phyloP scores from a whole-genome alignment of 2,113 vertebrate genomes.

The Colistium nudipinnis region DNA sequence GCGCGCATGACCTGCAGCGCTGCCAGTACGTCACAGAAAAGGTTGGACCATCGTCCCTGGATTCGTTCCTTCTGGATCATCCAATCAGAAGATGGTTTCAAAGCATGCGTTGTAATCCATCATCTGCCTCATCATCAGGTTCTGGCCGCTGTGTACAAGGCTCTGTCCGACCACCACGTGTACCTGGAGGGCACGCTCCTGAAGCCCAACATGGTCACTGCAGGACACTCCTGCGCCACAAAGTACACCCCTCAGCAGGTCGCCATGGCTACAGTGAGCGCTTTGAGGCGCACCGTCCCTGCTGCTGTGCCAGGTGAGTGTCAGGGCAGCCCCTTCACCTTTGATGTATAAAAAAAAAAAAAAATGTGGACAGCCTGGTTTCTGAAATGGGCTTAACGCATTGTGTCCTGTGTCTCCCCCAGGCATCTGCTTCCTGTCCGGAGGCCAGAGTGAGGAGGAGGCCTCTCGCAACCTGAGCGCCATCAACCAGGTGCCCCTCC shows the following conservation, averaged over 20 bases:
- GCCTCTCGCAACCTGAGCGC: conserved; percentile 93
- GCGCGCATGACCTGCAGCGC: conserved; percentile 90
- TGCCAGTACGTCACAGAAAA: conserved; percentile 96
- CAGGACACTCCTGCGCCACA: conserved; percentile 90
- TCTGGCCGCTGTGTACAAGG: conserved; percentile 94
- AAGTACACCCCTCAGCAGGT: conserved; percentile 93
- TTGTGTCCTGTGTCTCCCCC: conserved; percentile 8
- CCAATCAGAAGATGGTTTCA: background rate
- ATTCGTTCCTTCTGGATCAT: background rate
- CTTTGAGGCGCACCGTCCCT: conserved; percentile 92
- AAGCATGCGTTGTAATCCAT: background rate
- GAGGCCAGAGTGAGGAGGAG: conserved; percentile 97
- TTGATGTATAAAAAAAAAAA: too few relatives aligned
- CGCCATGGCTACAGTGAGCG: conserved; percentile 91
- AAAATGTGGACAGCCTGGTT: background rate
- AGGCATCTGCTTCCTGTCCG: conserved; percentile 98
- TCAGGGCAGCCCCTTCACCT: background rate
- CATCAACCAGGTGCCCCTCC: conserved; percentile 91
- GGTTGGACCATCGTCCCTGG: conserved; percentile 72
- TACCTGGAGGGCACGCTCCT: conserved; percentile 96
- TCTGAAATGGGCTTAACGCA: background rate
- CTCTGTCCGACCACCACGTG: conserved; percentile 93
- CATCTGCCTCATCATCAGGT: conserved; percentile 78
- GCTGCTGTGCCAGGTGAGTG: conserved; percentile 91
- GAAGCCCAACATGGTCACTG: conserved; percentile 97